These are phyloP conservation scores for rabbit (Oryctolagus cuniculus) DNA, from an alignment of 2,113 vertebrate genomes.

Conservation along the genomic window DNA sequence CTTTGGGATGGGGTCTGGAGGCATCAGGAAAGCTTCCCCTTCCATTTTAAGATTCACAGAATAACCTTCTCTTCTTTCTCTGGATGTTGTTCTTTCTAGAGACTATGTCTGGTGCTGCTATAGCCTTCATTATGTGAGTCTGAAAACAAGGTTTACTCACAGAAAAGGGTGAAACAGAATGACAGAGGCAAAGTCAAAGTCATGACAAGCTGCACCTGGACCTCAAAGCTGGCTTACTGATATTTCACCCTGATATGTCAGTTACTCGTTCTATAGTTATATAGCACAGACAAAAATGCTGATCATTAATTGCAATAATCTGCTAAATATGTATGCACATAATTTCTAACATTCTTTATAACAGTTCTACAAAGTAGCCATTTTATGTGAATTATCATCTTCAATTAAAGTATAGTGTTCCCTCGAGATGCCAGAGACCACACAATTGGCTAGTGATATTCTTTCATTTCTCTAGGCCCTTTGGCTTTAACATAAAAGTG, in stretches of 20 bases:
- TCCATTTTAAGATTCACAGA: background rate
- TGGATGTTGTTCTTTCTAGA: background rate
- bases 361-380: background rate
- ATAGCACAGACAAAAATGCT: background rate
- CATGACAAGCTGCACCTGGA: background rate
- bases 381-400: conserved; percentile 16
- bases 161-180: background rate
- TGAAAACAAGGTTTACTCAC: background rate
- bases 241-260: background rate
- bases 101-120: background rate
- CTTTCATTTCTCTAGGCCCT: background rate
- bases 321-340: background rate
- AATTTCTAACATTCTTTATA: conserved; percentile 11
- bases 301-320: background rate
- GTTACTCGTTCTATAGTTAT: background rate
- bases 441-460: background rate
- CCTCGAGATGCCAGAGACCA: background rate
- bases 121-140: background rate
- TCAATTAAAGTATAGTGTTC: conserved; percentile 13
- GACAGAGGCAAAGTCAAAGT: background rate
- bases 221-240: background rate
- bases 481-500: background rate
- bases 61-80: background rate
- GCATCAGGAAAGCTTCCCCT: background rate
- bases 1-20: background rate